These are phyloP conservation scores for Chelonus formosanus DNA, from an alignment of 2,888 invertebrate species.

Conservation along the genomic window DNA sequence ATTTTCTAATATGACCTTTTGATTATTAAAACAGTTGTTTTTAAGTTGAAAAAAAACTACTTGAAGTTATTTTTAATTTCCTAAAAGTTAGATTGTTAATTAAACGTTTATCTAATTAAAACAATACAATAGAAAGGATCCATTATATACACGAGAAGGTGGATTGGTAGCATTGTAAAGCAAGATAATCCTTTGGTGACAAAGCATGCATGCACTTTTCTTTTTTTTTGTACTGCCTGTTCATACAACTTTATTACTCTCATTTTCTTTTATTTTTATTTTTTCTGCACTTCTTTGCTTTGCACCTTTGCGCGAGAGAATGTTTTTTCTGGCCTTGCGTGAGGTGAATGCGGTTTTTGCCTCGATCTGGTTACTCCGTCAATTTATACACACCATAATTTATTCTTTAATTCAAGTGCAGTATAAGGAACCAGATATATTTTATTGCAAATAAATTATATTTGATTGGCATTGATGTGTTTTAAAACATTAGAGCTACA, in stretches of 20 bases:
- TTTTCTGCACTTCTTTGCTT: conserved; percentile 18
- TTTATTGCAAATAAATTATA: no score
- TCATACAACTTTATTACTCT: conserved; percentile 24
- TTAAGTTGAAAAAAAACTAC: no score
- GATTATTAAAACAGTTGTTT: no score
- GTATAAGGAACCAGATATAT: no score
- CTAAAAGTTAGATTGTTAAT: conserved; percentile 37
- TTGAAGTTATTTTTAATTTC: no score
- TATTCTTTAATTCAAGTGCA: no score
- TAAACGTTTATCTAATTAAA: conserved; percentile 56
- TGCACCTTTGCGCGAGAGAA: conserved; percentile 22
- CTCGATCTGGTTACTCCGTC: conserved; percentile 24
- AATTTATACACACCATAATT: not conserved
- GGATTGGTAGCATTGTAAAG: conserved; percentile 31
- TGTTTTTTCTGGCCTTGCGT: conserved; percentile 28
- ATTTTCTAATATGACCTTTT: not conserved
- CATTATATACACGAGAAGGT: conserved; percentile 32
- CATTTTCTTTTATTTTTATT: conserved; percentile 12
- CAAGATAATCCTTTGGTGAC: conserved; percentile 33
- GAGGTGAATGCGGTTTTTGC: conserved; percentile 32
- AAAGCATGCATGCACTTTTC: conserved; percentile 31
- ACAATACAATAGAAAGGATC: conserved; percentile 36
- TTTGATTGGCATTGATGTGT: no score
- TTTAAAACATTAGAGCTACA: no score
- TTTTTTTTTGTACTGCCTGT: conserved; percentile 9